Conservation (phyloP, 1,140 invertebrate species). For the Carcinoscorpius rotundicauda region DNA sequence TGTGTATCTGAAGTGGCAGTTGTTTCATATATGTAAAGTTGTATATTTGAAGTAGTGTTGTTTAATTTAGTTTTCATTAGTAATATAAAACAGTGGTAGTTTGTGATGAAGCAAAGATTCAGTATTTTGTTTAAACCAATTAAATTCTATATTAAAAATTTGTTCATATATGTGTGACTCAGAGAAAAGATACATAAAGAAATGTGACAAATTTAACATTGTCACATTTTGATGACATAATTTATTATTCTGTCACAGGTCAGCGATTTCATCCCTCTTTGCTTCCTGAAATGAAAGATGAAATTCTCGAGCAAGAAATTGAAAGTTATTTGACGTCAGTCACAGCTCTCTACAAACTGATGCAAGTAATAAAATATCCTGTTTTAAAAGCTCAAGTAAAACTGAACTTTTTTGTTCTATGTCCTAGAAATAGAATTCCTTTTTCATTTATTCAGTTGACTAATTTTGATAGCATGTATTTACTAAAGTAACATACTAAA, state of each 20-base stretch:
- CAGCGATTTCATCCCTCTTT: constrained; percentile 16
- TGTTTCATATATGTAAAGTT: no score
- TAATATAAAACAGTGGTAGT: no score
- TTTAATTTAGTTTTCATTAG: no score
- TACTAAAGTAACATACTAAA: not conserved
- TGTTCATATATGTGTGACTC: not conserved
- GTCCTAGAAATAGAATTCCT: not conserved
- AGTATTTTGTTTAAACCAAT: not conserved
- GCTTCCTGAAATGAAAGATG: constrained; percentile 18
- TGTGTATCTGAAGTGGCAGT: no score
- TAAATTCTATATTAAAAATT: not conserved
- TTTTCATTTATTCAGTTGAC: constrained; percentile 2
- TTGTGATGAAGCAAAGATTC: no score
- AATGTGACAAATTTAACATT: not conserved
- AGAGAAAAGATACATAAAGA: not conserved
- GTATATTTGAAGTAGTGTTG: no score
- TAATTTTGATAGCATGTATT: constrained; percentile 8
- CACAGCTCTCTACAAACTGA: constrained; percentile 70
- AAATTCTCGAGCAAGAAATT: constrained; percentile 57
- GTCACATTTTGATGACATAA: not conserved
- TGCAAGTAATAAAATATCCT: constrained; percentile 42
- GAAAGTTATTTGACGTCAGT: constrained; percentile 75
- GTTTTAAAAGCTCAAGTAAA: no score
- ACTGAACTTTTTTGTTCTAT: no score
- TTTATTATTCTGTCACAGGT: constrained; percentile 1